phyloP scores from a whole-genome alignment of 2,888 invertebrate species.

The Drosophila mercatorum region DNA sequence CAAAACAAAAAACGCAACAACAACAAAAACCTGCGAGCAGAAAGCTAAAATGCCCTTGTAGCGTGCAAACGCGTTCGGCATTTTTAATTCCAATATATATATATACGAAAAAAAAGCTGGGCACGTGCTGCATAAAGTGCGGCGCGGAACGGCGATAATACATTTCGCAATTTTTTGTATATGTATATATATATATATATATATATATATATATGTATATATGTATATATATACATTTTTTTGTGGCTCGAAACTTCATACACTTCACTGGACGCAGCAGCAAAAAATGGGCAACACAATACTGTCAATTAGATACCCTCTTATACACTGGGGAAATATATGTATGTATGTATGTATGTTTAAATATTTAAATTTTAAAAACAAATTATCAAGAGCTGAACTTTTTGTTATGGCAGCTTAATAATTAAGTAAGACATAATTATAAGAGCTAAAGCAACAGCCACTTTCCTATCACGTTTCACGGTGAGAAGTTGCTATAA shows the following conservation, averaged over 20 bases:
- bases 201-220: no score
- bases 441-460: background rate
- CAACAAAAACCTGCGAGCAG: background rate
- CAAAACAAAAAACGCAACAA: constrained; percentile 8
- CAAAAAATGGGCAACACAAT: background rate
- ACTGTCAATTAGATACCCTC: background rate
- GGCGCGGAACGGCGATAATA: constrained; percentile 53
- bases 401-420: background rate
- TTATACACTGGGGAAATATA: background rate
- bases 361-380: background rate
- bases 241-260: constrained; percentile 38
- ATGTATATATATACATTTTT: background rate
- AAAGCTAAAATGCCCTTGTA: constrained; percentile 64
- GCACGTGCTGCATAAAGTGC: constrained; percentile 57
- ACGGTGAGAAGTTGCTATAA: background rate
- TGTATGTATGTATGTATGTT: background rate
- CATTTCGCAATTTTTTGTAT: constrained; percentile 23
- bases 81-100: constrained; percentile 67
- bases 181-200: no score
- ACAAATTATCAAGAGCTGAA: background rate
- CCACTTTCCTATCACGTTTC: background rate
- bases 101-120: constrained; percentile 11
- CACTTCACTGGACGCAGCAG: constrained; percentile 38
- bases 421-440: background rate
- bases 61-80: constrained; percentile 65